phyloP scores from a whole-genome alignment of 2,797 vertebrate species.

The Vireo griseus region DNA sequence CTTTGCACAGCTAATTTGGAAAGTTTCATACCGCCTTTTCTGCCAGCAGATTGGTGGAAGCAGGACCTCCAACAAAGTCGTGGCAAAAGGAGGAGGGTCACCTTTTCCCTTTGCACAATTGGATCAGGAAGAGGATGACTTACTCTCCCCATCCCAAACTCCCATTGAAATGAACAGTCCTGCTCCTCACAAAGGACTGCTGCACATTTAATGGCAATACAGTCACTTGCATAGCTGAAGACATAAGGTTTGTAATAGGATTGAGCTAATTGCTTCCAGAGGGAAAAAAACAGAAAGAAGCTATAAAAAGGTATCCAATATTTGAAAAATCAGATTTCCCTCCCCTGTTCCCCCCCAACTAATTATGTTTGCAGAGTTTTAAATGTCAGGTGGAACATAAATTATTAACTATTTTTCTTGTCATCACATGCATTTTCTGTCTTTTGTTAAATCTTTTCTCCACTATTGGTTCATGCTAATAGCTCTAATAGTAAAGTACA shows the following conservation, averaged over 20 bases:
- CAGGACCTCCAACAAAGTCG: not conserved
- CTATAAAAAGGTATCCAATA: not conserved
- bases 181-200: not conserved
- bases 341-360: too few relatives aligned
- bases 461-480: not conserved
- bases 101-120: not conserved
- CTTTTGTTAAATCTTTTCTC: not conserved
- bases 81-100: not conserved
- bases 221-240: not conserved
- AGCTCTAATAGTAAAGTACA: not conserved
- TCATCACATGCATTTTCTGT: not conserved
- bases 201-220: not conserved
- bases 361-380: not conserved
- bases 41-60: not conserved
- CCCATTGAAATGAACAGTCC: not conserved
- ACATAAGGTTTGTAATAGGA: not conserved
- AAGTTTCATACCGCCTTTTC: not conserved
- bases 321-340: not conserved
- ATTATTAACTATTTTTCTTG: not conserved
- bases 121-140: not conserved
- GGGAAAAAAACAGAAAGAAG: not conserved
- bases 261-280: conserved; percentile 39
- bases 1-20: not conserved
- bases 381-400: not conserved
- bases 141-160: not conserved